These are phyloP conservation scores for Mythimna ferrago DNA, from an alignment of 2,888 invertebrate genomes.

Conservation along the genomic window DNA sequence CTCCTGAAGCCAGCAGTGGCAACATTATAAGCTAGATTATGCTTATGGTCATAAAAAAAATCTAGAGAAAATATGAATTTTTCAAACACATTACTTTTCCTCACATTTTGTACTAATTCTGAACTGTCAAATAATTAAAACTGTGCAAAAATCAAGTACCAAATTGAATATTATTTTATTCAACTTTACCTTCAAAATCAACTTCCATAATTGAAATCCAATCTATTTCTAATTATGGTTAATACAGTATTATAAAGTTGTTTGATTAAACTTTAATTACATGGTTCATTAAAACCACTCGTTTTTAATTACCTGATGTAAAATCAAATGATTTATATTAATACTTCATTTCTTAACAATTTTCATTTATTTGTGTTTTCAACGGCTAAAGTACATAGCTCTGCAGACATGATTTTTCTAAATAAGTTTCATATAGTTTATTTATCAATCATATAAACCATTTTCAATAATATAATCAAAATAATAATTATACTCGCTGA, in stretches of 20 bases:
- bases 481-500: neutral
- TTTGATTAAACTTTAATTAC: conserved; percentile 11
- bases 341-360: neutral
- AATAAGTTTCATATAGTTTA: no score
- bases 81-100: no score
- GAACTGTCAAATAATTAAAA: no score
- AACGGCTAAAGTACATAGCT: neutral
- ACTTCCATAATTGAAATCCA: neutral
- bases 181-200: neutral
- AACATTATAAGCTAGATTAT: no score
- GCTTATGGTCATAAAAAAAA: no score
- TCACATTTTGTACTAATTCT: no score
- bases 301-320: conserved; percentile 16
- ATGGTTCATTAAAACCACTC: conserved; percentile 15
- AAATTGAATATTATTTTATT: neutral
- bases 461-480: no score
- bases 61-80: no score
- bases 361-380: neutral
- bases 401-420: neutral
- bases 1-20: no score
- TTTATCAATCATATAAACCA: no score
- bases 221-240: conserved; percentile 4
- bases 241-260: neutral
- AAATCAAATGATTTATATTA: neutral
- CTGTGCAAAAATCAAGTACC: neutral